phyloP scores from a whole-genome alignment of 2,888 invertebrate species.

The Ectropis crepuscularia region DNA sequence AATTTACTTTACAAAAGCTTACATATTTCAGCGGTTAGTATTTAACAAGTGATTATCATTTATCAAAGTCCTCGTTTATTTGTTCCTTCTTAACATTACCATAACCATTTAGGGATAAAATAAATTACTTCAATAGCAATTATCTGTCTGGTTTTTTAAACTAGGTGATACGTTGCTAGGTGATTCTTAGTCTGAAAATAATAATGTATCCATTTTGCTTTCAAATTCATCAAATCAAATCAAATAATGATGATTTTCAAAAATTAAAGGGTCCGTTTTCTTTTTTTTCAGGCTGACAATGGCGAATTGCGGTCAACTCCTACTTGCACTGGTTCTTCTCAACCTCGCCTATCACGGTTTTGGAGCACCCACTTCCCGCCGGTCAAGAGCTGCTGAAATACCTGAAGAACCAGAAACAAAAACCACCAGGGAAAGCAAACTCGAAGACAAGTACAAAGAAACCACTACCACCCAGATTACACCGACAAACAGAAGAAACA shows the following conservation, averaged over 20 bases:
- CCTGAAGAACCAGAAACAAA: slow-evolving; percentile 51
- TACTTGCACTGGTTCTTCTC: slow-evolving; percentile 61
- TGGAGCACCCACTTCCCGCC: slow-evolving; percentile 66
- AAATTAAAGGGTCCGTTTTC: slow-evolving; percentile 28
- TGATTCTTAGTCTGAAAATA: no score
- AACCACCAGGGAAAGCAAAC: slow-evolving; percentile 65
- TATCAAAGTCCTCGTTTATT: background rate
- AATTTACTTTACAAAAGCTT: background rate
- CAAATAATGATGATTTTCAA: no score
- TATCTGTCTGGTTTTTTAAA: no score
- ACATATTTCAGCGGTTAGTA: background rate
- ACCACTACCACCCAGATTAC: slow-evolving; percentile 60
- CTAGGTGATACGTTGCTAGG: no score
- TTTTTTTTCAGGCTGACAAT: slow-evolving; percentile 66
- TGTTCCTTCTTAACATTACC: no score
- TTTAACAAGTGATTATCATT: slow-evolving; percentile 6
- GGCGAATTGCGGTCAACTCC: slow-evolving; percentile 59
- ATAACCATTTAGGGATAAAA: no score
- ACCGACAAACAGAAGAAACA: slow-evolving; percentile 72
- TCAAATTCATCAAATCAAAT: no score
- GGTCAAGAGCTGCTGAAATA: slow-evolving; percentile 64
- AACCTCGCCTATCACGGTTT: slow-evolving; percentile 57
- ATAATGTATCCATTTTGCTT: no score
- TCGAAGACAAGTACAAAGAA: slow-evolving; percentile 72
- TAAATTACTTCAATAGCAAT: no score